Percentiles rank a stretch among this genome's conserved stretches.
These are phyloP conservation scores for Phanerotoma sp. DNA, from an alignment of 2,888 invertebrate genomes.

Conservation along the genomic window DNA sequence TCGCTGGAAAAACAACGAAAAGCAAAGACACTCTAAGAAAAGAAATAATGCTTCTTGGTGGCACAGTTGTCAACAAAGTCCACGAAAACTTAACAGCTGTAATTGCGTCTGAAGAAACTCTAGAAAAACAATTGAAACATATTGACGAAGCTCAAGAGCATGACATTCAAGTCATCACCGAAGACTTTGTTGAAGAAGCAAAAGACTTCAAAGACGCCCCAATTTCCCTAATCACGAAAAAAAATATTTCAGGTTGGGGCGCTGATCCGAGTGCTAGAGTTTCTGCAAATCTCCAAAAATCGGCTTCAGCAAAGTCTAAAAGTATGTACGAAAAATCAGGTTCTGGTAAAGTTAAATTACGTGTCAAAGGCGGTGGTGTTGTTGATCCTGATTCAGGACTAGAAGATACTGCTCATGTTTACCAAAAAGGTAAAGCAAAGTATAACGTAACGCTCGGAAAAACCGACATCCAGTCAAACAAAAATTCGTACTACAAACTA, in stretches of 20 bases:
- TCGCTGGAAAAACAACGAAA: slow-evolving; percentile 63
- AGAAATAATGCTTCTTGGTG: slow-evolving; percentile 74
- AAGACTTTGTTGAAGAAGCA: slow-evolving; percentile 71
- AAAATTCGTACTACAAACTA: slow-evolving; percentile 94
- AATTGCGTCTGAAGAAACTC: slow-evolving; percentile 69
- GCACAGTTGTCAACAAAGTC: slow-evolving; percentile 68
- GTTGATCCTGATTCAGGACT: slow-evolving; percentile 91
- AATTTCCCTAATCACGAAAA: slow-evolving; percentile 68
- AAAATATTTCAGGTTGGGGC: slow-evolving; percentile 82
- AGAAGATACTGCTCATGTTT: slow-evolving; percentile 78
- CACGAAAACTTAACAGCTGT: slow-evolving; percentile 70
- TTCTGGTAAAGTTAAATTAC: slow-evolving; percentile 67
- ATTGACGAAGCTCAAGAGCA: slow-evolving; percentile 68
- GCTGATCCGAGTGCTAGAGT: slow-evolving; percentile 65
- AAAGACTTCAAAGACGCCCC: slow-evolving; percentile 65
- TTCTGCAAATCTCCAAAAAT: slow-evolving; percentile 62
- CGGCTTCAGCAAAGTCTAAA: slow-evolving; percentile 61
- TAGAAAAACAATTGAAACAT: slow-evolving; percentile 67
- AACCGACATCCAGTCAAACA: slow-evolving; percentile 83
- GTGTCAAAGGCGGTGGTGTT: slow-evolving; percentile 78
- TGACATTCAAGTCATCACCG: slow-evolving; percentile 80
- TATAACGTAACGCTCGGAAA: slow-evolving; percentile 80
- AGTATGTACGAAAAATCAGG: slow-evolving; percentile 64
- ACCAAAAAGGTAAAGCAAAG: slow-evolving; percentile 63
- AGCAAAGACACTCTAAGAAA: slow-evolving; percentile 68